Evolutionary conservation across 2,113 vertebrate species (phyloP), one percentile per base, ranked within the genome.

Genomic region (Ancistrus triradiatus): DNA sequence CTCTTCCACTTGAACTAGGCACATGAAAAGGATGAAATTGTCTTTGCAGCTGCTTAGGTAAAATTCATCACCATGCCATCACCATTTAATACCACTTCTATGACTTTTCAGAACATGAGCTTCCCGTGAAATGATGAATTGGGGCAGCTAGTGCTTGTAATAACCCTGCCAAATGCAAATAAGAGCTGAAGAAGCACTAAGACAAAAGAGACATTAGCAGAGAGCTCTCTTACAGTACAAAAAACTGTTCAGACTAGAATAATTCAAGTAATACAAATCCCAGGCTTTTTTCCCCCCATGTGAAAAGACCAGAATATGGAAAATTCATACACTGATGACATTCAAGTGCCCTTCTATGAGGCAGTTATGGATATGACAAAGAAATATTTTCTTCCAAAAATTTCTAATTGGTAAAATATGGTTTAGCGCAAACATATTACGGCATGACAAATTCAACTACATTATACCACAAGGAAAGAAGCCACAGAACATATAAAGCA

Each of bases 111-210:
- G 77, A 90, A 83, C 81, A 85, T 89, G 77, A 83, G 83, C 83
- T 90, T 90, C 83, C 80, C 76, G 79, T 81, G 85, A 73, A 89
- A 86, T 84, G 84, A 90, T 90, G 87, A 88, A 89, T 88, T 83
- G 83, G 83, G 81, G 78, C 83, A 87, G 80, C 80, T 86, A 81
- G 79, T 78, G 77, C 77, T 77, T 85, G 85, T 83, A 88, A 82
- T 84, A 85, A 89, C 85, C 78, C 78, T 74, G 80, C 77, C 68
- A 84, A 87, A 89, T 88, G 85, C 84, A 82, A 89, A 90, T 85
- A 84, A 89, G 84, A 77, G 83, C 84, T 83, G 78, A 80, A 83
- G 80, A 80, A 80, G 80, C 84, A 81, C 82, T 85, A 87, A 88
- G 86, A 88, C 84, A 88, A 88, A 80, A 76, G 84, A 80, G 89